phyloP scores from a whole-genome alignment of 2,888 invertebrate species.

The Oscheius sp. region DNA sequence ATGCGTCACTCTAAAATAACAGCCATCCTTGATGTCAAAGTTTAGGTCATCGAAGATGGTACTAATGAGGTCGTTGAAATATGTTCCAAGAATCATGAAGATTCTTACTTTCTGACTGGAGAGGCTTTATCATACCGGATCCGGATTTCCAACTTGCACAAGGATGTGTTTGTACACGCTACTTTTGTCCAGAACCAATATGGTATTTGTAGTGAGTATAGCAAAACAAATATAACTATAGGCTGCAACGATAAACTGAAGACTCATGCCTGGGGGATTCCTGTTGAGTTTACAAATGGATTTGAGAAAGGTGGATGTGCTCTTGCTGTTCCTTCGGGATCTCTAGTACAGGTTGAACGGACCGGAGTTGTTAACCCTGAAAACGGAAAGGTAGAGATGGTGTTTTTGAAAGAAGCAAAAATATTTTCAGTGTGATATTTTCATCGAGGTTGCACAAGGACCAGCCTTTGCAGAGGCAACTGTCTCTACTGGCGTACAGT shows the following conservation, averaged over 20 bases:
- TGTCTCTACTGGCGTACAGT: not conserved
- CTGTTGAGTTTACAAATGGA: not conserved
- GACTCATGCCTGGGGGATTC: not conserved
- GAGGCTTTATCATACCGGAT: not conserved
- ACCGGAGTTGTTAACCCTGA: not conserved
- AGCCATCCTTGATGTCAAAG: not conserved
- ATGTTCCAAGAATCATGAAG: not conserved
- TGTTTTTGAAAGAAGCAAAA: not conserved
- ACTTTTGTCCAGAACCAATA: not conserved
- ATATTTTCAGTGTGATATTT: conserved; percentile 3
- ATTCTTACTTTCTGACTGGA: not conserved
- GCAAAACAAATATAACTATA: not conserved
- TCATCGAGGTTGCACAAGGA: conserved; percentile 4
- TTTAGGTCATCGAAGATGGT: conserved; percentile 5
- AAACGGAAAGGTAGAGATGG: not conserved
- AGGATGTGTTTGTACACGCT: not conserved
- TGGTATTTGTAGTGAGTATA: not conserved
- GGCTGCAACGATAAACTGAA: not conserved
- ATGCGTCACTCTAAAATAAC: no score
- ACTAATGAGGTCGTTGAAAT: not conserved
- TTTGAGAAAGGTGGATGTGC: not conserved
- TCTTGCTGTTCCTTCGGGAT: not conserved
- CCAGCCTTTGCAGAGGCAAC: not conserved
- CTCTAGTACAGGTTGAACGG: not conserved
- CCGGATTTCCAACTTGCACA: not conserved